Percentiles rank a stretch among this genome's conserved stretches.
Evolutionary conservation across 2,888 invertebrate species (phyloP).

Genomic region (Cosmia pyralina): DNA sequence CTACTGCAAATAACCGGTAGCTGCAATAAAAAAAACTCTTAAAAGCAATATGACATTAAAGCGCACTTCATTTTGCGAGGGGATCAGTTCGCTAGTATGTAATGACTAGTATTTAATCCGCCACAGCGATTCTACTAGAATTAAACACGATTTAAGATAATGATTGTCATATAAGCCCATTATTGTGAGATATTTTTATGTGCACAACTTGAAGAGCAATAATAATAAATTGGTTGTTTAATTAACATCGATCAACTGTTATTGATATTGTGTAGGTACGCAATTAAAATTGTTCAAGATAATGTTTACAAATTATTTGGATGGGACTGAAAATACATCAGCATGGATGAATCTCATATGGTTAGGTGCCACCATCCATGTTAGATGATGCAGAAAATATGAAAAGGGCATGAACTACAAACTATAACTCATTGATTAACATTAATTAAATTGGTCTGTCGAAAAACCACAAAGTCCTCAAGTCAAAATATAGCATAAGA

Average conservation of each 20-base stretch:
- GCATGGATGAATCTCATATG: background rate
- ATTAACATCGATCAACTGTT: slow-evolving; percentile 35
- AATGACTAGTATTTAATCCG: slow-evolving; percentile 70
- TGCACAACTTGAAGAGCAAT: slow-evolving; percentile 29
- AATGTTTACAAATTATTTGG: slow-evolving; percentile 27
- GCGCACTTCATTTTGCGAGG: slow-evolving; percentile 58
- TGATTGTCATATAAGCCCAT: slow-evolving; percentile 52
- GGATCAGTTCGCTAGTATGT: slow-evolving; percentile 66
- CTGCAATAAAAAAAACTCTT: slow-evolving; percentile 54
- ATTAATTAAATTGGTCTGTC: background rate
- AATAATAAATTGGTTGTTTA: slow-evolving; percentile 40
- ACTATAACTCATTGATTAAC: background rate
- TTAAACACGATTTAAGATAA: slow-evolving; percentile 67
- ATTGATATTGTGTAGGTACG: slow-evolving; percentile 34
- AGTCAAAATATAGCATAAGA: background rate
- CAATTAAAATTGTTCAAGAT: slow-evolving; percentile 33
- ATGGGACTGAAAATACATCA: slow-evolving; percentile 16
- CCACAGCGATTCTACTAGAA: slow-evolving; percentile 61
- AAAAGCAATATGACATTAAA: slow-evolving; percentile 62
- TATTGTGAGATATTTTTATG: slow-evolving; percentile 48
- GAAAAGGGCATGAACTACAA: background rate
- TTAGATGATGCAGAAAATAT: background rate
- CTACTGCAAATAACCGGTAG: slow-evolving; percentile 65
- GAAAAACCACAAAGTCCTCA: background rate
- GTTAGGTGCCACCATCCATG: background rate